Evolutionary conservation across 1,140 invertebrate species (phyloP), one percentile per base, ranked within the genome.

Genomic region (Mamestra configurata): DNA sequence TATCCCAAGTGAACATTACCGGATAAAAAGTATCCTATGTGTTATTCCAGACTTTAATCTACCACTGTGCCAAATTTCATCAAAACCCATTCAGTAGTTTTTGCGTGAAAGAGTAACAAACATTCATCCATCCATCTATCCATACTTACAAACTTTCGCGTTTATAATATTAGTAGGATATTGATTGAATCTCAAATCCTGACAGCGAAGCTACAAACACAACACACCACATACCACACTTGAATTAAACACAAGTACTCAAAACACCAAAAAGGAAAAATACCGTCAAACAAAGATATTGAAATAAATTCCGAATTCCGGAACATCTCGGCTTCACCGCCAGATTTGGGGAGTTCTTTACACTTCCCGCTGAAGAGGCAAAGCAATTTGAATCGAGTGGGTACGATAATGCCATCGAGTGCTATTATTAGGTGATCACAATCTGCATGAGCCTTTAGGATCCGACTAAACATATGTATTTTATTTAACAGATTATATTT

Each of bases 351-450:
- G n/a, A 43, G 55, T 66, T 79, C 78, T 73, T 53, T 79, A 46
- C 68, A 59, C 49, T 71, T 72, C 24, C 77, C 37, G 27, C 31
- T 79, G 43, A 71, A 79, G 70, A 11, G 71, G 31, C 43, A 27
- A 70, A 79, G 70, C 78, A 79, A 79, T 79, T 79, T 79, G 43
- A 70, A 2, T 70, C 43, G 22, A 79, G 78, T 37, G 46, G 40
- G 57, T 18, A 18, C 27, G 43, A 71, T 71, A 71, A 71, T 53
- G 15, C 46, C 46, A 13, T 20, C 46, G 18, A 68, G 37, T 24
- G 68, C 15, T 71, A n/a, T 71, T 71, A 71, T 53, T 24, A 22
- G 27, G 68, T 22, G 64, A 68, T 51, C 46, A 71, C 46, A 53
- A 71, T 71, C 53, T 71, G 68, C 68, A 71, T 71, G 64, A 24